Evolutionary conservation across 2,113 vertebrate species (phyloP).

Genomic region (Sula dactylatra): DNA sequence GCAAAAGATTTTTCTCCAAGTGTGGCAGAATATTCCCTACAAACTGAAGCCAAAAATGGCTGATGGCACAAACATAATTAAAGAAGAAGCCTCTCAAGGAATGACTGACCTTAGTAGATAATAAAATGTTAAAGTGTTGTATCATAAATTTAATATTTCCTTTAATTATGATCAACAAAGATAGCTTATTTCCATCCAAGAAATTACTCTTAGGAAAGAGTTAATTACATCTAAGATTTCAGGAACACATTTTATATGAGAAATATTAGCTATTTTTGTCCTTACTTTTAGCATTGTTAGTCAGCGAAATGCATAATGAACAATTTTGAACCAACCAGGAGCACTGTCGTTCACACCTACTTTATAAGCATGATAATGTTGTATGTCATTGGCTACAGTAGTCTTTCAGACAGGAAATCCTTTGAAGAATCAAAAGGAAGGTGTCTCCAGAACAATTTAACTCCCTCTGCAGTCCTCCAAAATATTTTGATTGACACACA

Average conservation of each 20-base stretch:
- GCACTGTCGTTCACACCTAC: background rate
- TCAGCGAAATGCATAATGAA: background rate
- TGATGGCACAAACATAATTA: background rate
- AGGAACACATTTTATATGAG: background rate
- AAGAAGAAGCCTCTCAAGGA: background rate
- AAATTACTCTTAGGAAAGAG: background rate
- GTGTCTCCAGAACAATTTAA: background rate
- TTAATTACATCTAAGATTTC: background rate
- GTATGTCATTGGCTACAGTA: background rate
- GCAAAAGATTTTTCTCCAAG: background rate
- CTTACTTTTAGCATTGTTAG: background rate
- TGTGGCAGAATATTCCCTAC: background rate
- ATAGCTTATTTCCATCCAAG: background rate
- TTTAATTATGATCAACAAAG: background rate
- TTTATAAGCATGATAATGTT: background rate
- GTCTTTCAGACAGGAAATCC: background rate
- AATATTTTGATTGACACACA: background rate
- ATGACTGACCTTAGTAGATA: background rate
- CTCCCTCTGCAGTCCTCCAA: background rate
- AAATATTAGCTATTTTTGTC: background rate
- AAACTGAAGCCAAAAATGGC: background rate
- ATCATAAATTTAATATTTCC: background rate
- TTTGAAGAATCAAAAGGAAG: background rate
- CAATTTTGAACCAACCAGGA: background rate
- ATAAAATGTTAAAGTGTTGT: background rate